A percentile compares a stretch with the other conserved stretches of the same genome.
Conservation (phyloP, 2,888 invertebrate species). For the Hirtodrosophila histrioides region DNA sequence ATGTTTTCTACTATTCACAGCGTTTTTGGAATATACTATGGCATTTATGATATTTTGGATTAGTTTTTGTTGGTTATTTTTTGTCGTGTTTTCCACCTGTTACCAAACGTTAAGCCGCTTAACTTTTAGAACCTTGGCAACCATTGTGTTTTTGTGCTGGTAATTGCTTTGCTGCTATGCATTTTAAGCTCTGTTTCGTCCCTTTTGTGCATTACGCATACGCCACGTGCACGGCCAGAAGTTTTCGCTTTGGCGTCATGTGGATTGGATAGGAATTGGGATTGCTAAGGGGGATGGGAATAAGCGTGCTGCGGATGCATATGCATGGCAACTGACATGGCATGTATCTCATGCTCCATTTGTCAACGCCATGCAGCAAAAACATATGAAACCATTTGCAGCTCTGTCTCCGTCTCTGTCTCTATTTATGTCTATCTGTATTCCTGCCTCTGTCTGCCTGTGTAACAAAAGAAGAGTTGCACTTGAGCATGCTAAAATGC, state of each 20-base stretch:
- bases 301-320: constrained; percentile 5
- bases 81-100: constrained; percentile 5
- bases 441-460: constrained; percentile 9
- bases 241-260: constrained; percentile 41
- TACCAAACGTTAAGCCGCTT: constrained; percentile 28
- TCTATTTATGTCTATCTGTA: not conserved
- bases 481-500: constrained; percentile 79
- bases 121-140: constrained; percentile 3
- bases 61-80: not conserved
- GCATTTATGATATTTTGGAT: not conserved
- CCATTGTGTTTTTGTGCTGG: constrained; percentile 7
- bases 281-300: not conserved
- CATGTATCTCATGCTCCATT: constrained; percentile 69
- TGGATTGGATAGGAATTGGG: constrained; percentile 41
- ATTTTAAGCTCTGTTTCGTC: constrained; percentile 3
- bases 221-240: constrained; percentile 42
- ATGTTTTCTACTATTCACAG: too few relatives aligned
- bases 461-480: constrained; percentile 78
- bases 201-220: constrained; percentile 43
- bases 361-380: constrained; percentile 52
- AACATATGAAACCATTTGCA: constrained; percentile 51
- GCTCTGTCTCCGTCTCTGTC: constrained; percentile 7
- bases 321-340: constrained; percentile 49
- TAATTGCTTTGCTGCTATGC: constrained; percentile 39
- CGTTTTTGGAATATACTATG: too few relatives aligned